These are phyloP conservation scores for Colossoma macropomum DNA, from an alignment of 2,113 vertebrate genomes.

Conservation along the genomic window DNA sequence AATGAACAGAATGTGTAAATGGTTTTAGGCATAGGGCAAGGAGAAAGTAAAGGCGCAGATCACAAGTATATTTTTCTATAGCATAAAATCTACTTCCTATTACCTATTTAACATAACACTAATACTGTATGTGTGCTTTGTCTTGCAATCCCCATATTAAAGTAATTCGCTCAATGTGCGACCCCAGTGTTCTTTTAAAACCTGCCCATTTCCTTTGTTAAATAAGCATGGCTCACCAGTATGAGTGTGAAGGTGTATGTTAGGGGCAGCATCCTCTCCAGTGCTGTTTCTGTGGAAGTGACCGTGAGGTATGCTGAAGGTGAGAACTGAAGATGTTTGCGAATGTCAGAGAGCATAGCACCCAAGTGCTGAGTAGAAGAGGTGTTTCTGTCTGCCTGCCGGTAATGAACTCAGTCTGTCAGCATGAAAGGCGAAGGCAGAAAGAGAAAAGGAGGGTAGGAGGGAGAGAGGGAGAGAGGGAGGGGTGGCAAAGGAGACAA, in stretches of 20 bases:
- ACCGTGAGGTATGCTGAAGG: slow-evolving; percentile 26
- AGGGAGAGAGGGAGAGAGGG: slow-evolving; percentile 7
- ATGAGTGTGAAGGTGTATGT: background rate
- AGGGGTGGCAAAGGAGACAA: slow-evolving; percentile 36
- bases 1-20: too few species aligned
- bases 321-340: slow-evolving; percentile 55
- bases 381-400: slow-evolving; percentile 38
- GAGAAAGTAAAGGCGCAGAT: too few species aligned
- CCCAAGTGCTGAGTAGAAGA: background rate
- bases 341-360: slow-evolving; percentile 33
- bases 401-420: slow-evolving; percentile 46
- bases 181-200: background rate
- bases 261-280: background rate
- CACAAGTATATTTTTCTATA: too few species aligned
- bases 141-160: too few species aligned
- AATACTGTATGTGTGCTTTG: too few species aligned
- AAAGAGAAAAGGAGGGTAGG: background rate
- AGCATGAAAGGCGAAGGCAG: background rate
- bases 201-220: background rate
- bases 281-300: slow-evolving; percentile 13
- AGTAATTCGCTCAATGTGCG: too few species aligned
- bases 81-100: too few species aligned
- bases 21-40: too few species aligned
- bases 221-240: background rate
- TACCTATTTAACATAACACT: too few species aligned